A percentile compares a stretch with the other conserved stretches of the same genome.
These are phyloP conservation scores for Terrapene triunguis DNA, from an alignment of 2,113 vertebrate species.

Conservation along the genomic window DNA sequence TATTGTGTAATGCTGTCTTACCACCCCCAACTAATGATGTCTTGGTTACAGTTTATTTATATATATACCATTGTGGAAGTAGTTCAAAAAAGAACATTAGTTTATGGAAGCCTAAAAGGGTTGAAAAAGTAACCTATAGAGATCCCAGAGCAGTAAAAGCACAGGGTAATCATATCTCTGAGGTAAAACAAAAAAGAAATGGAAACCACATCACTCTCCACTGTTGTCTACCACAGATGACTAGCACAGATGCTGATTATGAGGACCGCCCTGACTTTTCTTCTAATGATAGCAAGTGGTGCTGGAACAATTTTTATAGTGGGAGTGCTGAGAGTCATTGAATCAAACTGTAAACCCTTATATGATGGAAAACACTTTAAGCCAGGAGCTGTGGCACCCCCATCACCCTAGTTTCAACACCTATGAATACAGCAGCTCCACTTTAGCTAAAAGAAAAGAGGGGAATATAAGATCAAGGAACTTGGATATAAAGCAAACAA, in stretches of 20 bases:
- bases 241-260: not conserved
- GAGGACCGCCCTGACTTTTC: not conserved
- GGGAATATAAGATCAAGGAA: not conserved
- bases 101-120: not conserved
- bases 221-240: not conserved
- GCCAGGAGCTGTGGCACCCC: too few relatives aligned
- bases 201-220: not conserved
- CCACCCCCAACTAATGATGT: accelerated
- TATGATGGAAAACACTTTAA: too few relatives aligned
- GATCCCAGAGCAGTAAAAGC: accelerated
- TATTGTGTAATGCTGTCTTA: accelerated
- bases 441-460: not conserved
- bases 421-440: not conserved
- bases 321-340: too few relatives aligned
- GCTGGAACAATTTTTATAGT: too few relatives aligned
- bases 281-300: not conserved
- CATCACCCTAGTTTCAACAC: too few relatives aligned
- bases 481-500: not conserved
- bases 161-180: not conserved
- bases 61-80: not conserved
- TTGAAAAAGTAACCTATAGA: not conserved
- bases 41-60: not conserved
- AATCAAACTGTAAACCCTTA: too few relatives aligned
- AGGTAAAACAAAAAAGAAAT: not conserved
- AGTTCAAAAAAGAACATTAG: not conserved